A percentile compares a stretch with the other conserved stretches of the same genome.
phyloP scores from a whole-genome alignment of 2,797 vertebrate genomes.

The Chaunax sp. region DNA sequence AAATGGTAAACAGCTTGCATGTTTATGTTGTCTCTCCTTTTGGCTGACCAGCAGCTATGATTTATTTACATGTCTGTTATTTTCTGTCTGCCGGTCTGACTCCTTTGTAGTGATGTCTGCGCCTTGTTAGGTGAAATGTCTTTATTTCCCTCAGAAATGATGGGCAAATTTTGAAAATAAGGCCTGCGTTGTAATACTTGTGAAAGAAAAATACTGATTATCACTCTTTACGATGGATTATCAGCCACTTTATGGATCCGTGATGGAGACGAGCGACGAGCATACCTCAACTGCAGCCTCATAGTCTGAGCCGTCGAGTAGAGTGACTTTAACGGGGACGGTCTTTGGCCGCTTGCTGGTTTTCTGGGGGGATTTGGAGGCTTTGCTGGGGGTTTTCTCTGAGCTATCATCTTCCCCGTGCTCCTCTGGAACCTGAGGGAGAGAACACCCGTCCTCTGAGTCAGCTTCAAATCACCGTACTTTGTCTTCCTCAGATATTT shows the following conservation, averaged over 20 bases:
- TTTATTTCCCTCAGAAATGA: too few species aligned
- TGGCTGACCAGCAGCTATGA: too few species aligned
- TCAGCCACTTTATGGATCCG: neutral
- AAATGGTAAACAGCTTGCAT: too few species aligned
- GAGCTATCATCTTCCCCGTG: conserved; percentile 92
- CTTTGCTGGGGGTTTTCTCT: conserved; percentile 96
- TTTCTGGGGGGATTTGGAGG: conserved; percentile 96
- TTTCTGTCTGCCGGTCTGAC: too few species aligned
- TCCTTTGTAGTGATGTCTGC: too few species aligned
- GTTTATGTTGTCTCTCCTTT: too few species aligned
- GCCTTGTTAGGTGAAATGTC: too few species aligned
- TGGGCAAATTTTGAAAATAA: too few species aligned
- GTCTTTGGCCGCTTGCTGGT: conserved; percentile 91
- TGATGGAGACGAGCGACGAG: neutral
- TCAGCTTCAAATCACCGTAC: conserved; percentile 4
- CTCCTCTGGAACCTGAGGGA: conserved; percentile 83
- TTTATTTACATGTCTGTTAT: too few species aligned
- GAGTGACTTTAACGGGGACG: conserved; percentile 89
- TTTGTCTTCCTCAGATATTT: conserved; percentile 17
- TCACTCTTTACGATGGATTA: neutral
- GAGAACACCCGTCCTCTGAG: conserved; percentile 47
- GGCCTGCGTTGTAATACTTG: too few species aligned
- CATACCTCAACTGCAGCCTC: conserved; percentile 94
- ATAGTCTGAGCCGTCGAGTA: conserved; percentile 93
- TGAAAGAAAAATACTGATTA: too few species aligned